Evolutionary conservation across 2,113 vertebrate species (phyloP), one percentile per base, ranked within the genome.

Genomic region (Onychostoma macrolepis): DNA sequence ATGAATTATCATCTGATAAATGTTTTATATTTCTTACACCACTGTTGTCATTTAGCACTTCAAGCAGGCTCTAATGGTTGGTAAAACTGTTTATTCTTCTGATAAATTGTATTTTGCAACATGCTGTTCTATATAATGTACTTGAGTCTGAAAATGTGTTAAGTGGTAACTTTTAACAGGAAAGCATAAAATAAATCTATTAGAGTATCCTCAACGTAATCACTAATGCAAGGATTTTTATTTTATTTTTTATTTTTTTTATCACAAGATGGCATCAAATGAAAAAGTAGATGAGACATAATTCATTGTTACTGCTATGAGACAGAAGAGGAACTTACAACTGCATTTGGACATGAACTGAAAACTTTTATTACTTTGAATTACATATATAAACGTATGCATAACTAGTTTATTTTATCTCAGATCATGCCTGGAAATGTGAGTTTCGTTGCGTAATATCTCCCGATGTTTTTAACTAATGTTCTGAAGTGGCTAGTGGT

Each of bases 171-270:
- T 41, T 72, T 74, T 41, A n/a, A 74, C 38, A 74, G 21, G 4
- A 74, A 74, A n/a, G 11, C 30, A 71, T 38, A 33, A 67, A 71
- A 71, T 71, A 71, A 71, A 71, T 71, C 2, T 71, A 38, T 71
- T 4, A 38, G 36, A 72, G 4, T 24, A 72, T 38, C 19, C 33
- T 24, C 33, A 38, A 24, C 10, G 19, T 72, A 24, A 12, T 71
- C 33, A 36, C 17, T 71, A 21, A 71, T 38, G 4, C 19, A 24
- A 38, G 4, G 4, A 58, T n/a, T n/a, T n/a, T n/a, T n/a, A n/a
- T n/a, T n/a, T n/a, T n/a, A n/a, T n/a, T n/a, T n/a, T n/a, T 56
- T 10, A 6, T 41, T 33, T 72, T 72, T 24, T 19, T 71, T 36
- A 71, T 69, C 3, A 30, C 30, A 19, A 8, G 15, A 19, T 67